Evolutionary conservation across 2,113 vertebrate species (phyloP), one percentile per base, ranked within the genome.

Genomic region (Colistium nudipinnis): DNA sequence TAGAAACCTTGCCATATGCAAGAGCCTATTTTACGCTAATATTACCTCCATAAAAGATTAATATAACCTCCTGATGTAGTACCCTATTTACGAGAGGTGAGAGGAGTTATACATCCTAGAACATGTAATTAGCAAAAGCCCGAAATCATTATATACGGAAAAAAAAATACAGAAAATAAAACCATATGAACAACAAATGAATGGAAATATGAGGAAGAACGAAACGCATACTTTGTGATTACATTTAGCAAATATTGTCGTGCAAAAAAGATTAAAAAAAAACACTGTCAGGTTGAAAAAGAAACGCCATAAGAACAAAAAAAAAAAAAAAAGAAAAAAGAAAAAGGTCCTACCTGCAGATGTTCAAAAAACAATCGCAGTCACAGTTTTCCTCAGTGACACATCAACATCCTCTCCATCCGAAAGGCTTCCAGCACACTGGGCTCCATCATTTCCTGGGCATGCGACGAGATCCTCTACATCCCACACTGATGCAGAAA

Each of bases 341-440:
- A 38, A 78, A 75, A 52, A 0, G 1, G 36, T 73, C 86, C 43
- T 86, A 88, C 88, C 89, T 89, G 74, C 49, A 72, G 47, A 49
- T 39, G 55, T 54, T 44, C 20, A 67, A 41, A 53, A 36, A 33
- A 19, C 27, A 56, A 10, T 43, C 75, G 30, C 54, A 24, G 31
- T 13, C 24, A 30, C 17, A 25, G 24, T 28, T 43, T 14, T 70
- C n/a, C 30, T 51, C 48, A n/a, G n/a, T n/a, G n/a, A n/a, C 27
- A 70, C 11, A 55, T 33, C 28, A 57, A 51, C 19, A 64, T 31
- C 7, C 20, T 28, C 28, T 83, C 38, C 9, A 49, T 71, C 59
- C 52, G 61, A 49, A 59, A 30, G 41, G 44, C 48, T 54, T 68
- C 47, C 65, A 47, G 59, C 38, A n/a, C 72, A 76, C 68, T 39